Base-by-base conservation (phyloP, 2,113 vertebrate genomes). In the Prunella himalayana region DNA sequence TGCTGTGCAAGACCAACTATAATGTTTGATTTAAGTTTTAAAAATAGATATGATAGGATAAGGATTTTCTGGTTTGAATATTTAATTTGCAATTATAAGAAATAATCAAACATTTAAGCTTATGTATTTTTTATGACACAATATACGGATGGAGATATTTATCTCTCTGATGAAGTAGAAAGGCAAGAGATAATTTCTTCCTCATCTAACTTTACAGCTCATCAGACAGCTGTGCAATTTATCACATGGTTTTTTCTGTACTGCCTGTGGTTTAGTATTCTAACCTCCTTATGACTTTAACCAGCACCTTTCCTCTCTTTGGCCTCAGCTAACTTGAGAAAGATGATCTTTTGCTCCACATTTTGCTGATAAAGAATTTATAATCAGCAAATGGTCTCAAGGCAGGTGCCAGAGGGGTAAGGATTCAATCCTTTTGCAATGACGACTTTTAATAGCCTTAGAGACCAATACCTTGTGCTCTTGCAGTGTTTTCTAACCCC, bases 41-140 rank as follows among this genome's bases (percentile, higher is more conserved):
- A 90, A 92, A 95, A 82, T 69, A 92, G 72, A 78, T 73, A 69
- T 44, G 54, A 51, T 39, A 81, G 61, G 69, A 84, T 79, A 86
- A 82, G 72, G 51, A 85, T 84, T 88, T 93, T 94, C 60, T 93
- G 70, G 53, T 93, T 88, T 96, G 86, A 94, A 82, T 93, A 96
- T 90, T 96, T 90, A 82, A 92, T 90, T 96, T 76, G 88, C 82
- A 93, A 92, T 94, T 90, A 75, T 56, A 86, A 88, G 76, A 90
- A 95, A 94, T 76, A 96, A 96, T 95, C 91, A 90, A 94, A 95
- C 88, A 94, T 94, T 93, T 94, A 94, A 94, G 80, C 56, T 90
- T 88, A 92, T 95, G 90, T 69, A 95, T 94, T 82, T 94, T 95
- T 95, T 93, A 96, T 75, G 69, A 88, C 68, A 92, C 65, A 79